Evolutionary conservation across 2,888 invertebrate species (phyloP).

Genomic region (Barypeithes pellucidus): DNA sequence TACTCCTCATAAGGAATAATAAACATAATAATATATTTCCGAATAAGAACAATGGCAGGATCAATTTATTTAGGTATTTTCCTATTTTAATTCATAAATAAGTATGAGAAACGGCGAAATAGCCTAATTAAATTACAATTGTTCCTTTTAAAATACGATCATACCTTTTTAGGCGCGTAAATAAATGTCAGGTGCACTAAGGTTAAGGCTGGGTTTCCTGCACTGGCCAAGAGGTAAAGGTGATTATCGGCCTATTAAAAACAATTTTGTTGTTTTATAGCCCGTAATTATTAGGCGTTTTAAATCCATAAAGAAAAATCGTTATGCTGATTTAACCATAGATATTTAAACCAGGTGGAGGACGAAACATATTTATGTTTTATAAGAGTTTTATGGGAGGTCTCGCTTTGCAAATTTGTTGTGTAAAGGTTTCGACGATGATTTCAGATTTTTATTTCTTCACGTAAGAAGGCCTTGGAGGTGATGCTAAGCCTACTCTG

Average conservation of each 20-base stretch:
- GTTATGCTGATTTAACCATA: not conserved
- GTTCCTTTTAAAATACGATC: conserved; percentile 43
- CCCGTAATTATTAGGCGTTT: conserved; percentile 1
- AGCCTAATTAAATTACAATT: conserved; percentile 45
- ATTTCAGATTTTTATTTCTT: no score
- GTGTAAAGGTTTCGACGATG: no score
- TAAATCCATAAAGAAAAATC: not conserved
- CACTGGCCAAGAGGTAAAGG: conserved; percentile 5
- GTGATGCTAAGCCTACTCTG: no score
- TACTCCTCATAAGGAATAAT: conserved; percentile 24
- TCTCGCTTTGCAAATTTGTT: no score
- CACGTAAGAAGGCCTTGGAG: no score
- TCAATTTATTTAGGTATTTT: conserved; percentile 39
- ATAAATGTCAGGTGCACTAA: conserved; percentile 42
- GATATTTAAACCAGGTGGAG: no score
- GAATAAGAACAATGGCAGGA: conserved; percentile 44
- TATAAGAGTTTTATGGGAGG: no score
- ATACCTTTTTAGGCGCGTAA: conserved; percentile 39
- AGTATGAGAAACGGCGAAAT: conserved; percentile 43
- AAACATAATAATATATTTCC: conserved; percentile 45
- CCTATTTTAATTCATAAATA: conserved; percentile 48
- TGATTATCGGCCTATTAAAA: conserved; percentile 33
- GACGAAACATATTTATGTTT: no score
- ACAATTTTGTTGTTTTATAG: conserved; percentile 32
- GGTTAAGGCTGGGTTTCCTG: conserved; percentile 51